Conservation (phyloP, 2,888 invertebrate species). For the Caenorhabditis macrosperma region DNA sequence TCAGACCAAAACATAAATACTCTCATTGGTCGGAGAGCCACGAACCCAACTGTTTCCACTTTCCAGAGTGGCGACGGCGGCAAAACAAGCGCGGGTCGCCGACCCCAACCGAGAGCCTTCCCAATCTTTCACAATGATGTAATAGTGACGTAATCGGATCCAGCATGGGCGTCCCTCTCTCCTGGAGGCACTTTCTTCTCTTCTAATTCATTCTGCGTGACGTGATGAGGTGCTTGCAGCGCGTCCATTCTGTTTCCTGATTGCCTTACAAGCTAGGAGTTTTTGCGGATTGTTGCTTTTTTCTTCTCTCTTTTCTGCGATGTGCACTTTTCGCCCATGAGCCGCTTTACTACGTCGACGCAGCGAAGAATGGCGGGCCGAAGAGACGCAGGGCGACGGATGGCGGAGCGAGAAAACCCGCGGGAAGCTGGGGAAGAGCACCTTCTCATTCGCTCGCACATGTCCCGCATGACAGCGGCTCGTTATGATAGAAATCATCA, state of each 20-base stretch:
- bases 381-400: conserved; percentile 20
- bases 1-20: conserved; percentile 1
- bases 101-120: conserved; percentile 19
- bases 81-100: conserved; percentile 39
- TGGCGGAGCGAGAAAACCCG: conserved; percentile 21
- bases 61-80: background rate
- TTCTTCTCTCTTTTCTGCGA: background rate
- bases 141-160: conserved; percentile 48
- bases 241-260: conserved; percentile 28
- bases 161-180: background rate
- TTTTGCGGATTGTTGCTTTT: conserved; percentile 17
- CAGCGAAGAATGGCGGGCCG: background rate
- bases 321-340: conserved; percentile 31
- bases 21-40: background rate
- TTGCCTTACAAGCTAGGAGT: conserved; percentile 16
- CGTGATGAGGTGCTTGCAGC: conserved; percentile 6
- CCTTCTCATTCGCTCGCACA: conserved; percentile 40
- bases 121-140: conserved; percentile 38
- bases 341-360: conserved; percentile 36
- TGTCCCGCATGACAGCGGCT: conserved; percentile 38
- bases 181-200: background rate
- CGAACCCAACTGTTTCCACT: conserved; percentile 18
- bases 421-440: conserved; percentile 21
- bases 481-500: conserved; percentile 42
- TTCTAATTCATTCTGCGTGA: conserved; percentile 26